Conservation (phyloP, 2,797 vertebrate species). For the Epinephelus coioides region DNA sequence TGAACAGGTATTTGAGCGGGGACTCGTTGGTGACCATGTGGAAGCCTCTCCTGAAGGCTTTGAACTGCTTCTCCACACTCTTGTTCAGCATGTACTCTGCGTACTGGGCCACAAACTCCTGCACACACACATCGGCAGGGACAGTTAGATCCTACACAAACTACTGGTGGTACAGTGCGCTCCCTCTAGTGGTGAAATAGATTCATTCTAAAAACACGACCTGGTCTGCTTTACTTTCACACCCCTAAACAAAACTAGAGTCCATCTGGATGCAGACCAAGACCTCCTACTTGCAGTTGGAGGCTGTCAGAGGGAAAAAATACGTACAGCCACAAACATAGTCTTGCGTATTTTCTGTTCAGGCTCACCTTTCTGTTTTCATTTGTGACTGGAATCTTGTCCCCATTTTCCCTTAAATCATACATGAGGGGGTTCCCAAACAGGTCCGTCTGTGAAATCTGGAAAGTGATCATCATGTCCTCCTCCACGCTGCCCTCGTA, state of each 20-base stretch:
- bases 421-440: slow-evolving; percentile 98
- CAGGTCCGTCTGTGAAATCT: slow-evolving; percentile 97
- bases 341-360: not conserved
- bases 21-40: slow-evolving; percentile 99
- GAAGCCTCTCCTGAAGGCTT: slow-evolving; percentile 99
- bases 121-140: slow-evolving; percentile 42
- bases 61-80: slow-evolving; percentile 99
- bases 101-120: slow-evolving; percentile 99
- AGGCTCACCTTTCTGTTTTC: slow-evolving; percentile 95
- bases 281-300: too few species aligned
- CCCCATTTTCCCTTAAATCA: slow-evolving; percentile 96
- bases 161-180: too few species aligned
- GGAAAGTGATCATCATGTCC: slow-evolving; percentile 99
- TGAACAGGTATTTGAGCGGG: slow-evolving; percentile 97
- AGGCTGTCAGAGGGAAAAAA: too few species aligned
- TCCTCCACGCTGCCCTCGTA: slow-evolving; percentile 99
- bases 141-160: not conserved
- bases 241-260: too few species aligned
- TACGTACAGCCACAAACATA: too few species aligned
- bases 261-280: too few species aligned
- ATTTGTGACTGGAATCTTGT: slow-evolving; percentile 98
- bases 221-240: too few species aligned
- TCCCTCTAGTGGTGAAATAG: too few species aligned
- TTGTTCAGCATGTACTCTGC: slow-evolving; percentile 99
- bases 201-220: too few species aligned